Base-by-base conservation (phyloP, 2,113 vertebrate species). In the Platichthys flesus region DNA sequence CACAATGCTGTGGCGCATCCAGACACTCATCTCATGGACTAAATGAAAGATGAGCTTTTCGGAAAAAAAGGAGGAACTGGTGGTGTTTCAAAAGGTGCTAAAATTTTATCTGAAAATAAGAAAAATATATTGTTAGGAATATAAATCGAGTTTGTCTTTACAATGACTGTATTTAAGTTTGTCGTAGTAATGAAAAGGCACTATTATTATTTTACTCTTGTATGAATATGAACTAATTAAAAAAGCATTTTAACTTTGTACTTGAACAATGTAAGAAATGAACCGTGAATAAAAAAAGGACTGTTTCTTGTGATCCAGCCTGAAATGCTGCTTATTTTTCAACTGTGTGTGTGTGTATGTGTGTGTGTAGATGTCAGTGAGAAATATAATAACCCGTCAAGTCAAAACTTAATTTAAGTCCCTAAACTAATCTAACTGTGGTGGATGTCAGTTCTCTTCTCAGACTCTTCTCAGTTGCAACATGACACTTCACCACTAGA, bases 211-310 rank as follows among this genome's bases (percentile, higher is more conserved):
- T 98, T 98, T 98, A 97, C 96, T 98, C 97, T 98, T 97, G 96
- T 98, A 98, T 97, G 97, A 97, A 98, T 96, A 96, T 95, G 88
- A 92, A 93, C 90, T 93, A 92, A 95, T 95, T 93, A 95, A 62
- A 61, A 98, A 97, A 95, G 95, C 97, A 98, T 99, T 98, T 98
- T 98, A 98, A 98, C 97, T 99, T 99, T 99, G 97, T 99, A 99
- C 97, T 98, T 98, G 96, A 99, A 93, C 90, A 86, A 93, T 94
- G 93, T 94, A 94, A 93, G 96, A 96, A 92, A 93, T 90, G 91
- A 94, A 93, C 81, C 94, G 91, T 89, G 95, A 95, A 96, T 91
- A 93, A 94, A 94, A 94, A 86, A 93, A 91, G 74, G 84, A 93
- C 93, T 96, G 96, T 94, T 97, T 98, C 96, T 95, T 96, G 97